Percentiles rank a stretch among this genome's conserved stretches.
Conservation (phyloP, 1,140 invertebrate species). For the Araneus ventricosus region DNA sequence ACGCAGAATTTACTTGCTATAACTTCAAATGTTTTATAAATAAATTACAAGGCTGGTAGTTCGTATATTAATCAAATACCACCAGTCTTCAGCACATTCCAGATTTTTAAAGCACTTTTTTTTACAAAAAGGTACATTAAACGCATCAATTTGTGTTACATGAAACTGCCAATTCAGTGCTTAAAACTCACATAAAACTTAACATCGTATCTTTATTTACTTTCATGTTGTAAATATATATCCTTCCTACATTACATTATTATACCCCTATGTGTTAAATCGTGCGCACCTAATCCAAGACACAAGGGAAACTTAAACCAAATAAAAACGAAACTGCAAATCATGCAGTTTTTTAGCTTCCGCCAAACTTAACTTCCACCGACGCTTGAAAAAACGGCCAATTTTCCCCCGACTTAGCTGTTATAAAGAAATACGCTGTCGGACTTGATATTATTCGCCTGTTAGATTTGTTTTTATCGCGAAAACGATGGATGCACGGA, state of each 20-base stretch:
- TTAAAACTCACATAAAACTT: background rate
- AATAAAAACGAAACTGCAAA: constrained; percentile 19
- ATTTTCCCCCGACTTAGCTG: background rate
- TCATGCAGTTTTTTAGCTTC: background rate
- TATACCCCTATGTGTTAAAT: constrained; percentile 4
- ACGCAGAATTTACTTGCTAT: too few species aligned
- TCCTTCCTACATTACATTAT: background rate
- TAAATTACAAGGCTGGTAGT: too few species aligned
- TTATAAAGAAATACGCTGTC: background rate
- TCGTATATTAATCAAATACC: too few species aligned
- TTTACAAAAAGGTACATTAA: background rate
- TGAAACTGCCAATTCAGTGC: background rate
- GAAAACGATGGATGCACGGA: background rate
- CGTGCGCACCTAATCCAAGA: background rate
- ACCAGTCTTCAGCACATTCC: background rate
- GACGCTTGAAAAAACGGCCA: background rate
- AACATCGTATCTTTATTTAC: background rate
- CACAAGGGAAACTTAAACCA: background rate
- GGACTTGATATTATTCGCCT: constrained; percentile 4
- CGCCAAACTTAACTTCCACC: background rate
- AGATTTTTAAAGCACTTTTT: background rate
- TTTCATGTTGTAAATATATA: background rate
- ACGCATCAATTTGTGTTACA: background rate
- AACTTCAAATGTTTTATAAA: too few species aligned
- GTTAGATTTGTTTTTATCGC: background rate